Conservation (phyloP, 2,797 vertebrate species). For the Gastrophryne carolinensis region DNA sequence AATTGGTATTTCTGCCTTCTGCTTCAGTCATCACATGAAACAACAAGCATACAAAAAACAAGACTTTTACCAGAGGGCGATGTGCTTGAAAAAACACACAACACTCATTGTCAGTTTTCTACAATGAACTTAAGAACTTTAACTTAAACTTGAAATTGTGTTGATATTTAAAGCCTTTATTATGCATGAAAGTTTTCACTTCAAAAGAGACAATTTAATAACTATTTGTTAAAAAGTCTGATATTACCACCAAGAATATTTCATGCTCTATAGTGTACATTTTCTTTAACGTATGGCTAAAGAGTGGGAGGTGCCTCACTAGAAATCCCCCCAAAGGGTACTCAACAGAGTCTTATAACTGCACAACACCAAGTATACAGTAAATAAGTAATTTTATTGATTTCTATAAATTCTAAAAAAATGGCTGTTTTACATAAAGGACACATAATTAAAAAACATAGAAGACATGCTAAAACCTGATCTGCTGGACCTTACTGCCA, state of each 20-base stretch:
- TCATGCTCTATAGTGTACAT: background rate
- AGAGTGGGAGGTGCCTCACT: too few species aligned
- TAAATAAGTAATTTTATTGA: too few species aligned
- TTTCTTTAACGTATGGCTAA: too few species aligned
- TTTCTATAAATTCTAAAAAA: too few species aligned
- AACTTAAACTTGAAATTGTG: constrained; percentile 19
- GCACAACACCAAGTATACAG: too few species aligned
- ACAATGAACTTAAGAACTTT: constrained; percentile 15
- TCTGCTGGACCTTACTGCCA: too few species aligned
- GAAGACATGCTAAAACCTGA: too few species aligned
- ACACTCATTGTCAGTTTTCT: background rate
- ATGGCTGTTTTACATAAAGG: too few species aligned
- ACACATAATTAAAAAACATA: too few species aligned
- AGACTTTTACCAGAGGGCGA: background rate
- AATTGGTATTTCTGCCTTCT: background rate
- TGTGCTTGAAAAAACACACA: constrained; percentile 14
- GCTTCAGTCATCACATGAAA: background rate
- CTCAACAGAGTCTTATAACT: too few species aligned
- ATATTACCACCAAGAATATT: background rate
- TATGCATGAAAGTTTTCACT: constrained; percentile 25
- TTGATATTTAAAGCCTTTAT: constrained; percentile 20
- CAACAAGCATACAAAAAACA: background rate
- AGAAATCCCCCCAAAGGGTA: too few species aligned
- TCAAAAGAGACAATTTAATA: constrained; percentile 13
- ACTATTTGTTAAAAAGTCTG: background rate